Evolutionary conservation across 2,888 invertebrate genomes (phyloP).

Genomic region (Pristionchus exspectatus): DNA sequence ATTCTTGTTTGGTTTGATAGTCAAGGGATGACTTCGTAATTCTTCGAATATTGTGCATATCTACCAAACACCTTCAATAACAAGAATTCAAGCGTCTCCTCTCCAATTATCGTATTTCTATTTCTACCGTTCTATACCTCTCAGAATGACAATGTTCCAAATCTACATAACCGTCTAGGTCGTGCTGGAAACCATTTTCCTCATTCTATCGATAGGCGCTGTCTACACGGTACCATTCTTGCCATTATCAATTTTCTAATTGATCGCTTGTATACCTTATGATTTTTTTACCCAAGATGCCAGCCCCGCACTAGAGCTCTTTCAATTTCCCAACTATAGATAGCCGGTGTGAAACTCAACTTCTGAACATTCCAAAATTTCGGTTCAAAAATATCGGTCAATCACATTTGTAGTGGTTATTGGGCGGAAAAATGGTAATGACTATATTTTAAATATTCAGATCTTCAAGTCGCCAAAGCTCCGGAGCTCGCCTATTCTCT

Average conservation of each 20-base stretch:
- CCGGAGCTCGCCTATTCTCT: background rate
- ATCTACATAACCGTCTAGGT: background rate
- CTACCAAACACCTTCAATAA: no score
- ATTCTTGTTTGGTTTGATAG: background rate
- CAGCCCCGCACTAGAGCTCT: no score
- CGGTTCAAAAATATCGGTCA: no score
- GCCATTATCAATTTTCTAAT: no score
- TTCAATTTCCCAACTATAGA: no score
- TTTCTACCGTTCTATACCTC: background rate
- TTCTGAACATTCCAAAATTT: no score
- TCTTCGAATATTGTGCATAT: background rate
- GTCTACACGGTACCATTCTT: background rate
- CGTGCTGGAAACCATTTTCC: background rate
- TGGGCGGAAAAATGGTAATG: background rate
- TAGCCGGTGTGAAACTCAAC: no score
- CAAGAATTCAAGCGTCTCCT: no score
- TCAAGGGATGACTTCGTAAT: background rate
- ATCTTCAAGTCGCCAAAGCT: background rate
- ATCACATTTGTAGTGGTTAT: background rate
- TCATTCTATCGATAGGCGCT: background rate
- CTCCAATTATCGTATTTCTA: background rate
- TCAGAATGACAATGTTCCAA: background rate
- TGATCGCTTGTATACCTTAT: no score
- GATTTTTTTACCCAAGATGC: no score
- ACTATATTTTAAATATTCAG: background rate